Evolutionary conservation across 2,888 invertebrate species (phyloP), one percentile per base, ranked within the genome.

Genomic region (Limulus polyphemus): DNA sequence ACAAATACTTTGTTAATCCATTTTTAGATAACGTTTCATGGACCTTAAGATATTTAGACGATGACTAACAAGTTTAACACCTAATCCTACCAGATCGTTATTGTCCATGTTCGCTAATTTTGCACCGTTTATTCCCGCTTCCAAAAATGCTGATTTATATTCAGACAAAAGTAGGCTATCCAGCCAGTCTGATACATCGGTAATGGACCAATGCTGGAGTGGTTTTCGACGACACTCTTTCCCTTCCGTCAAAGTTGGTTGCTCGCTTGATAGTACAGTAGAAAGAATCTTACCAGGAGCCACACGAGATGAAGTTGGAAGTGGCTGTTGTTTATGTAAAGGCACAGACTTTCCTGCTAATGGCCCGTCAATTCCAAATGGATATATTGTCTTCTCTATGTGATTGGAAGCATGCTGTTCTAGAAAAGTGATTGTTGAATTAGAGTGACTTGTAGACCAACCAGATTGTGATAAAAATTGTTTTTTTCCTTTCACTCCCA

Each of bases 1-100:
- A 32, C 32, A 32, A 32, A 32, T 32, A 32, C 7, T 32, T 32
- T 32, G 32, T 32, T 32, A 32, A 32, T 32, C 32, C 32, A 32
- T 32, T 63, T 68, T 68, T 58, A 67, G 56, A 58, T 69, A 70
- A 67, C 75, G 75, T 67, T 77, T 77, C 60, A 81, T 75, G 13
- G 80, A 79, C 63, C 79, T 73, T 70, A 82, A 81, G 70, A 82
- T 79, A 68, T 76, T 77, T 74, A 81, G 79, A 64, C 81, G 75
- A 70, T 82, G 81, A 16, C 80, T 80, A 50, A 81, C 78, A 69
- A 80, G 78, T 58, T 79, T 79, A 47, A 82, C 80, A 17, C 82
- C 82, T 14, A 82, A 74, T 62, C 78, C 77, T 58, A 80, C 77
- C 64, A 81, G 78, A 58, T 77, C 76, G 64, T 79, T 77, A 62